Evolutionary conservation across 2,797 vertebrate species (phyloP), one percentile per base, ranked within the genome.

Genomic region (Hippopotamyrus pictus): DNA sequence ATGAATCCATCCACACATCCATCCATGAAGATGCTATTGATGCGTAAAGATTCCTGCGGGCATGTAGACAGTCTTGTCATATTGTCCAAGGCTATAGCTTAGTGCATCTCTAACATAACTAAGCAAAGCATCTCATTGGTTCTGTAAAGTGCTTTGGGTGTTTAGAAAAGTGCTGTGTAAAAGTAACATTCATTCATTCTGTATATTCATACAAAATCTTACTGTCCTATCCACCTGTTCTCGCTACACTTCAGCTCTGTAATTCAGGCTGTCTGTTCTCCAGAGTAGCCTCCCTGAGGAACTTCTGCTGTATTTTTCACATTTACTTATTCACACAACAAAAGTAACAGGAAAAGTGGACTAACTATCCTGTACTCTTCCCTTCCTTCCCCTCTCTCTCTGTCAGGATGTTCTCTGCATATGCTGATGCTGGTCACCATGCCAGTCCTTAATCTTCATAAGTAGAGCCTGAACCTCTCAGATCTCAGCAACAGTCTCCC

Each of bases 391-490:
- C 19, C 19, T 4, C 33, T 51, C 48, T 33, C 37, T 59, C 22
- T 8, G 44, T 73, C 7, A 91, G 25, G 29, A 50, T 91, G 90
- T 82, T 44, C 69, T 91, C 48, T 85, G 91, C 3, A n/a, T 59
- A 65, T 29, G 5, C 6, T 46, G 14, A 85, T 82, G 93, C 93
- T 93, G 65, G 6, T 82, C 73, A 90, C 83, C 89, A 90, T 87
- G 90, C 79, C 79, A 85, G 93, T 90, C 89, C 85, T 73, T 37
- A 89, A 89, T 88, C 92, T 95, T 95, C 95, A 92, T 95, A 95
- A 89, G 57, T 88, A 92, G 86, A 88, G 94, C 94, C 93, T 92
- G 86, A 88, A 86, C 86, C 90, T 91, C 89, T 91, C 53, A 65
- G 50, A 54, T 82, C 79, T 87, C 59, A 50, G 41, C 54, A 6